These are phyloP conservation scores for Dicycla oo DNA, from an alignment of 2,888 invertebrate species.

Conservation along the genomic window DNA sequence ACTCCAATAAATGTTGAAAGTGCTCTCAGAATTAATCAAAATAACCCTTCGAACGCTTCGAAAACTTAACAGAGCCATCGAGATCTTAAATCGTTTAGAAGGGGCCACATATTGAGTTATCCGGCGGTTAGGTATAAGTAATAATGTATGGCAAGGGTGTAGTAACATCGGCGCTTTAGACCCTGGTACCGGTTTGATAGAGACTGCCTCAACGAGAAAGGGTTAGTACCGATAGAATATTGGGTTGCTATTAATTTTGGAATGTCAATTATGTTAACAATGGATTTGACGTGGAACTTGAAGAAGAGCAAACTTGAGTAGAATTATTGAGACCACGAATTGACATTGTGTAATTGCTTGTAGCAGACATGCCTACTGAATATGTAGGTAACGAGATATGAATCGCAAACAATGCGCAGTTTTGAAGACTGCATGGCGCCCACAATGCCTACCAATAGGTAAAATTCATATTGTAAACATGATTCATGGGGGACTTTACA, in stretches of 20 bases:
- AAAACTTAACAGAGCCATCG: slow-evolving; percentile 81
- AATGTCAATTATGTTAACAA: slow-evolving; percentile 58
- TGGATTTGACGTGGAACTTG: slow-evolving; percentile 30
- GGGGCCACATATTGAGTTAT: slow-evolving; percentile 85
- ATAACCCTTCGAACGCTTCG: slow-evolving; percentile 77
- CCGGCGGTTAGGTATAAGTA: slow-evolving; percentile 84
- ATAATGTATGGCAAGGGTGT: slow-evolving; percentile 84
- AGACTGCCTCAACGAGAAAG: slow-evolving; percentile 76
- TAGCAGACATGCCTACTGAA: neutral
- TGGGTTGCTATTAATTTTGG: slow-evolving; percentile 59
- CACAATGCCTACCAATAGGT: neutral
- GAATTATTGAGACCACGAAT: slow-evolving; percentile 31
- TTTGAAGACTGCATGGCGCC: slow-evolving; percentile 4
- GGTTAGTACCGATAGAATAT: slow-evolving; percentile 76
- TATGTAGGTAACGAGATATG: no score
- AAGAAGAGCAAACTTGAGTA: slow-evolving; percentile 16
- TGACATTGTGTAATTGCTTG: neutral
- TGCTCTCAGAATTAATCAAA: slow-evolving; percentile 83
- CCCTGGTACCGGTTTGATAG: slow-evolving; percentile 76
- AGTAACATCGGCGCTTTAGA: slow-evolving; percentile 71
- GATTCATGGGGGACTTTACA: neutral
- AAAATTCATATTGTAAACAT: neutral
- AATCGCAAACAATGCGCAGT: neutral
- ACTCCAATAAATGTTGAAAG: slow-evolving; percentile 67
- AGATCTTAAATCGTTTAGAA: slow-evolving; percentile 87